Evolutionary conservation across 2,797 vertebrate genomes (phyloP).

Genomic region (Synanceia verrucosa): DNA sequence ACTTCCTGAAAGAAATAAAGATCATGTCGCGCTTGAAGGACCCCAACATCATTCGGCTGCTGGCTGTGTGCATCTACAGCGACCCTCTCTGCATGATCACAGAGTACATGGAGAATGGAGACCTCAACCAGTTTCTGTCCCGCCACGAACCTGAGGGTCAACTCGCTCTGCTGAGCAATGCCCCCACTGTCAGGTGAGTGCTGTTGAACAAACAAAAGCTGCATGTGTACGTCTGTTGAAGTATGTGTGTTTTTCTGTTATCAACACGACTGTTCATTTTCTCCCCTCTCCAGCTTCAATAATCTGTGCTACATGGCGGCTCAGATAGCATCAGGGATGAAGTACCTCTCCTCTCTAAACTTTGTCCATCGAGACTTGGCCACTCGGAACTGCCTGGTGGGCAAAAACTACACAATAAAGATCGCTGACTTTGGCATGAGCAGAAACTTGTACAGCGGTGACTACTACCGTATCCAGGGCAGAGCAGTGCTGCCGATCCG

Average conservation of each 20-base stretch:
- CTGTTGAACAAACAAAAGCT: background rate
- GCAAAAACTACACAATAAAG: slow-evolving; percentile 97
- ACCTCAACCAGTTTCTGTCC: slow-evolving; percentile 98
- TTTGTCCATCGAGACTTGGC: slow-evolving; percentile 98
- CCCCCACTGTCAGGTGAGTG: slow-evolving; percentile 86
- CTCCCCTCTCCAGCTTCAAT: slow-evolving; percentile 78
- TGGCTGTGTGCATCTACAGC: slow-evolving; percentile 93
- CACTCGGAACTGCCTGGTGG: slow-evolving; percentile 96
- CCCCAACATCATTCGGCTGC: slow-evolving; percentile 96
- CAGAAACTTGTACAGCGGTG: slow-evolving; percentile 96
- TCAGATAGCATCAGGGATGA: slow-evolving; percentile 98
- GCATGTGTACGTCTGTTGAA: accelerated
- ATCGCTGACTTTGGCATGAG: slow-evolving; percentile 99
- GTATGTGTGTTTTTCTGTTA: background rate
- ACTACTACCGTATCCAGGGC: slow-evolving; percentile 98
- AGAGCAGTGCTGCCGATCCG: slow-evolving; percentile 96
- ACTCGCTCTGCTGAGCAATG: slow-evolving; percentile 77
- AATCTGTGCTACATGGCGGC: slow-evolving; percentile 93
- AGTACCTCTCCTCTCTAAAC: slow-evolving; percentile 96
- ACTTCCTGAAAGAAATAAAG: slow-evolving; percentile 99
- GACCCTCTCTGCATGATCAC: slow-evolving; percentile 99
- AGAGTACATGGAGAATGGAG: slow-evolving; percentile 99
- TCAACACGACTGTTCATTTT: background rate
- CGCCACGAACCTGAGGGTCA: slow-evolving; percentile 89
- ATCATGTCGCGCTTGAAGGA: slow-evolving; percentile 99